These are phyloP conservation scores for Acanthopagrus latus DNA, from an alignment of 2,797 vertebrate species.

Conservation along the genomic window DNA sequence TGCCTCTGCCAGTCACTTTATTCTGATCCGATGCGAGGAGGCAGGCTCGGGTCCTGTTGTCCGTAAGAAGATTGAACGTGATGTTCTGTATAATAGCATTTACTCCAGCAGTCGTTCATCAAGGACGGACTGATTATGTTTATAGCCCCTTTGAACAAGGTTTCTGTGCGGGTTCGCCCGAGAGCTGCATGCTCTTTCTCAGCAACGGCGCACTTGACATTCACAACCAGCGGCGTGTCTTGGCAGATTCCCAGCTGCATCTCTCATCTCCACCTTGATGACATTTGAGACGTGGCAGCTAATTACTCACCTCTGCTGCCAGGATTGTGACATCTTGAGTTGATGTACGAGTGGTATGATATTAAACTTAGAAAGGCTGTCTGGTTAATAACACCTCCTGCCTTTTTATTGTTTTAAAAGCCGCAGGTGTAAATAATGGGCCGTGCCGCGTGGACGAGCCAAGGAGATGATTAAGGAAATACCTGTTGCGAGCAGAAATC, in stretches of 20 bases:
- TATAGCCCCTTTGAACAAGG: background rate
- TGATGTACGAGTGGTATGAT: background rate
- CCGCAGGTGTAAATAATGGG: conserved; percentile 9
- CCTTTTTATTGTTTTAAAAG: background rate
- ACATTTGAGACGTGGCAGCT: background rate
- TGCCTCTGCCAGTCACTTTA: conserved; percentile 32
- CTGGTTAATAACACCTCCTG: background rate
- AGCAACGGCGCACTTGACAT: background rate
- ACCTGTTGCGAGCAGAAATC: conserved; percentile 14
- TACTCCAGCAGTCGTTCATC: conserved; percentile 1
- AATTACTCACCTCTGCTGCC: conserved; percentile 16
- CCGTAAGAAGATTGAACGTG: conserved; percentile 21
- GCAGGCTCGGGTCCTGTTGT: conserved; percentile 22
- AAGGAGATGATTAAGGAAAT: conserved; percentile 14
- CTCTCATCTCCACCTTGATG: background rate
- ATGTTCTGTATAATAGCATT: conserved; percentile 6
- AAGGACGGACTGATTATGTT: background rate
- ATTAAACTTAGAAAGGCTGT: background rate
- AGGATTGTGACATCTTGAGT: background rate
- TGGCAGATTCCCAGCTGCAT: background rate
- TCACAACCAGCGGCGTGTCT: background rate
- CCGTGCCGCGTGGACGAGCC: background rate
- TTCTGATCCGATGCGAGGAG: conserved; percentile 20
- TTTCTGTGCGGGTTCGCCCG: background rate
- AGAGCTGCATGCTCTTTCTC: background rate